Percentiles rank a stretch among this genome's conserved stretches.
Evolutionary conservation across 2,797 vertebrate species (phyloP).

Genomic region (Monodelphis domestica): DNA sequence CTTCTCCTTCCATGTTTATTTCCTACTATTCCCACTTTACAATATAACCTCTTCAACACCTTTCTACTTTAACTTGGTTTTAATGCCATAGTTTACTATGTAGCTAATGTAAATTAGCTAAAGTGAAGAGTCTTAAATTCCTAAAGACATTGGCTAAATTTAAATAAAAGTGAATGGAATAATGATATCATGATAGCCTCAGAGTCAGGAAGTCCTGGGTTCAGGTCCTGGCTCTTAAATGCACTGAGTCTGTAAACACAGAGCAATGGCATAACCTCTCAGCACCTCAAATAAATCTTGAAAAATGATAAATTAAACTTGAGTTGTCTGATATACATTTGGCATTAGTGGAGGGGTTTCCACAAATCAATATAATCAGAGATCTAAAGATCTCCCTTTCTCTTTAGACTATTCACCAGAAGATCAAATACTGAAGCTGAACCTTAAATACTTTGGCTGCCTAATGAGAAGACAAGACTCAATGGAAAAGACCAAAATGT

Average conservation of each 20-base stretch:
- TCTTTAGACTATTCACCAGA: neutral
- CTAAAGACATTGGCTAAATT: neutral
- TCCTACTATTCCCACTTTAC: neutral
- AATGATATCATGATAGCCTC: neutral
- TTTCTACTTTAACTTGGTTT: slow-evolving; percentile 11
- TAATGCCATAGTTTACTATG: neutral
- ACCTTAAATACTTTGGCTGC: no score
- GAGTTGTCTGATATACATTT: neutral
- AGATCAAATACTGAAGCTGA: no score
- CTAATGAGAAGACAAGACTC: no score
- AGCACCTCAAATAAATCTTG: neutral
- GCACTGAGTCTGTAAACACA: neutral
- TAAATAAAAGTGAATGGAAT: neutral
- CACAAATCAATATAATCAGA: neutral
- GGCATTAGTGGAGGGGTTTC: neutral
- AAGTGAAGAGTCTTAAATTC: neutral
- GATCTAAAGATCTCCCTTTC: neutral
- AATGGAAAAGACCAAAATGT: no score
- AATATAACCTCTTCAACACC: neutral
- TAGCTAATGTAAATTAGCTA: neutral
- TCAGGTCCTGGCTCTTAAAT: neutral
- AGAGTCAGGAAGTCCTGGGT: neutral
- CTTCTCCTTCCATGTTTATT: no score
- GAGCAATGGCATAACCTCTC: neutral
- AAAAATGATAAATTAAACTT: neutral